A percentile compares a stretch with the other conserved stretches of the same genome.
These are phyloP conservation scores for Acanthurus tractus DNA, from an alignment of 2,797 vertebrate genomes.

Conservation along the genomic window DNA sequence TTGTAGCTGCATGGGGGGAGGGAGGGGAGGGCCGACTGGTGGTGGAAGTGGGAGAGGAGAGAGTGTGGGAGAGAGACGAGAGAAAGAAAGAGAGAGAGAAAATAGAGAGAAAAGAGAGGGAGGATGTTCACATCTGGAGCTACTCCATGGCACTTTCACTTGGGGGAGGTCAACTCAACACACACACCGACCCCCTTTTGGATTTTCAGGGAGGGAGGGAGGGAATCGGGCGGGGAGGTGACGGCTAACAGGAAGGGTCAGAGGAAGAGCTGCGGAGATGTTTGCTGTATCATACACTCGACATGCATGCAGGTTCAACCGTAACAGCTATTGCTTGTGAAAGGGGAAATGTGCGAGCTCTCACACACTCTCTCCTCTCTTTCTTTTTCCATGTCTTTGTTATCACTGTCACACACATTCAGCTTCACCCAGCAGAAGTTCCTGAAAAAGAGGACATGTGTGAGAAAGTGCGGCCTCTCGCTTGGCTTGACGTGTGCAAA, in stretches of 20 bases:
- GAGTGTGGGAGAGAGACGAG: constrained; percentile 65
- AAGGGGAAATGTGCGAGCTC: not conserved
- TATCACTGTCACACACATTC: not conserved
- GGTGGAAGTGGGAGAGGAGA: constrained; percentile 69
- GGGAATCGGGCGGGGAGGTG: constrained; percentile 53
- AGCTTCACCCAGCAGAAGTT: not conserved
- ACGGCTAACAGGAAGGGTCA: constrained; percentile 62
- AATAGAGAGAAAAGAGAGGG: constrained; percentile 35
- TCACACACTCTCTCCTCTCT: constrained; percentile 4
- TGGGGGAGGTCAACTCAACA: constrained; percentile 67
- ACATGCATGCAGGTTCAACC: constrained; percentile 14
- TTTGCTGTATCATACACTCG: constrained; percentile 25
- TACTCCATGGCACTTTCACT: constrained; percentile 82
- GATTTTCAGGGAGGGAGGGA: constrained; percentile 72
- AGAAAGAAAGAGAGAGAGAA: constrained; percentile 23
- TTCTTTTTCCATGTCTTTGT: not conserved
- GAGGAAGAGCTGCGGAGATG: constrained; percentile 30
- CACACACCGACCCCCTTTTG: constrained; percentile 43
- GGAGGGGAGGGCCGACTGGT: constrained; percentile 51
- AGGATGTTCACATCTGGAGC: constrained; percentile 86
- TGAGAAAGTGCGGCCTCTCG: constrained; percentile 30
- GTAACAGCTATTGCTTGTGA: constrained; percentile 4
- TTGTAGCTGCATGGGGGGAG: constrained; percentile 69
- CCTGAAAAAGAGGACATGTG: constrained; percentile 12
- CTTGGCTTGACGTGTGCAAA: constrained; percentile 34